These are phyloP conservation scores for Chauna torquata DNA, from an alignment of 2,113 vertebrate species.

Conservation along the genomic window DNA sequence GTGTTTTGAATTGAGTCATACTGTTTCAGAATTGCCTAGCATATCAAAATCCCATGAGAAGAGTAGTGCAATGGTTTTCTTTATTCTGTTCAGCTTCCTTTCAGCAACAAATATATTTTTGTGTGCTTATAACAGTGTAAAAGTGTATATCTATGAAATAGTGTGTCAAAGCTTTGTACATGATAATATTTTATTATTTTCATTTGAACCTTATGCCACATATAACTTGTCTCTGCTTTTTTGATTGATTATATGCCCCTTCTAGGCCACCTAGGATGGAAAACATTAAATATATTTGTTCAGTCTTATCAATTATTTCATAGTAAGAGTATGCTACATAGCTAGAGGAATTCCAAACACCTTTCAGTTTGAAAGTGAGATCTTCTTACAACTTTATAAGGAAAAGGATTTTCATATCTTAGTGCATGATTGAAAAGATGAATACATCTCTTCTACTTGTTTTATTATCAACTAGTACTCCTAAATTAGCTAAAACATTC, in stretches of 20 bases:
- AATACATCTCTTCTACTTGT: neutral
- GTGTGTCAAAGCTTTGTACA: neutral
- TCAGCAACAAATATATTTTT: neutral
- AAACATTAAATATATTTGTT: neutral
- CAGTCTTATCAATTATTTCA: neutral
- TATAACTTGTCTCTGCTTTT: neutral
- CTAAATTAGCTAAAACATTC: neutral
- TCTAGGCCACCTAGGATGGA: neutral
- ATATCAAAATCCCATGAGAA: neutral
- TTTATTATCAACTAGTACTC: neutral
- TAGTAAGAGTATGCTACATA: neutral
- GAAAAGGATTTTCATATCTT: neutral
- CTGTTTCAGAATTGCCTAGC: neutral
- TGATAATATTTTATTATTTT: neutral
- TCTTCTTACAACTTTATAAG: neutral
- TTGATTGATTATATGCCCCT: neutral
- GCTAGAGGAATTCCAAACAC: neutral
- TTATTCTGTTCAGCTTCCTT: neutral
- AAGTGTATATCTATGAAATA: neutral
- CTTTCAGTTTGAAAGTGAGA: neutral
- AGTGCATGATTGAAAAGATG: neutral
- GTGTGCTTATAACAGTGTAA: neutral
- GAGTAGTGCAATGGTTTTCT: neutral
- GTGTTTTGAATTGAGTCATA: neutral
- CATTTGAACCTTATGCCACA: neutral